A percentile compares a stretch with the other conserved stretches of the same genome.
Evolutionary conservation across 2,113 vertebrate species (phyloP).

Genomic region (Rhodinocichla rosea): DNA sequence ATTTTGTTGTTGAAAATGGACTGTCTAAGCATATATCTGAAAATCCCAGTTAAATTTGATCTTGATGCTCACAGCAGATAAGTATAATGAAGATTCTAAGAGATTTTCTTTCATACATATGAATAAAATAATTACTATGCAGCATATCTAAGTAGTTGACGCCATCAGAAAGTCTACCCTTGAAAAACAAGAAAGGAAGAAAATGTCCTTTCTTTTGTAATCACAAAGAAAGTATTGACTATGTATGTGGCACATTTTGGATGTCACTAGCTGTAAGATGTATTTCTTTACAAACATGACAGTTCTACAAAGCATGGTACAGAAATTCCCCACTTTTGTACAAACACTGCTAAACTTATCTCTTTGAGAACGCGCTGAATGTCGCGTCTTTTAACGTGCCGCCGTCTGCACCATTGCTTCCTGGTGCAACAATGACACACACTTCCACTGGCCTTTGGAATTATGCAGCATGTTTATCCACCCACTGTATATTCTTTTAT

Average conservation of each 20-base stretch:
- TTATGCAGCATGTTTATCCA: background rate
- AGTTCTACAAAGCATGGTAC: background rate
- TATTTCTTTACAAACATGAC: background rate
- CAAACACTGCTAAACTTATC: background rate
- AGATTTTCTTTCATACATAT: conserved; percentile 20
- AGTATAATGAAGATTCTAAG: background rate
- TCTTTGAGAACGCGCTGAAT: background rate
- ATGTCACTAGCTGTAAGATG: background rate
- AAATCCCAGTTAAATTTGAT: background rate
- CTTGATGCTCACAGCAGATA: conserved; percentile 7
- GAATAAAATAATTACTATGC: conserved; percentile 37
- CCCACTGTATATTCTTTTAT: background rate
- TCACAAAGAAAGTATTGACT: background rate
- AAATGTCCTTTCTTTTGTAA: conserved; percentile 11
- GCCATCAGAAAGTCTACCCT: conserved; percentile 10
- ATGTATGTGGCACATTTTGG: background rate
- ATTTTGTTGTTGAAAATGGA: background rate
- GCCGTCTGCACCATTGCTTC: background rate
- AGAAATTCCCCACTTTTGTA: background rate
- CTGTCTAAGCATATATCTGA: background rate
- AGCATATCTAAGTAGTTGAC: conserved; percentile 22
- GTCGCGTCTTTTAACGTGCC: background rate
- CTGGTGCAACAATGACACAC: background rate
- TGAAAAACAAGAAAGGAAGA: background rate
- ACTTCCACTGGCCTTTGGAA: background rate